Percentiles rank a stretch among this genome's conserved stretches.
These are phyloP conservation scores for Conopomorpha cramerella DNA, from an alignment of 1,140 invertebrate species.

Conservation along the genomic window DNA sequence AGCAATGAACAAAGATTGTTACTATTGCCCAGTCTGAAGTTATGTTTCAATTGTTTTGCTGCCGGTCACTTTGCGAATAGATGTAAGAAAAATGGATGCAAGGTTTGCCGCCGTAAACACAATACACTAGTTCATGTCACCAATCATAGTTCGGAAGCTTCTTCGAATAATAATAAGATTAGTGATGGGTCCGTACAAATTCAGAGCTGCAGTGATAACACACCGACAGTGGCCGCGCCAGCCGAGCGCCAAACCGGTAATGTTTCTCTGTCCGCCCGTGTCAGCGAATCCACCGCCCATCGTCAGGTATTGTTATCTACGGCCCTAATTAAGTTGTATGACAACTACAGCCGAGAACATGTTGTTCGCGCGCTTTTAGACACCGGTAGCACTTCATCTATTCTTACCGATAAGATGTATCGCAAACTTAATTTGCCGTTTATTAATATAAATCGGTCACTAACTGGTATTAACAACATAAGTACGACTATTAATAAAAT, in stretches of 20 bases:
- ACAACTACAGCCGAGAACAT: not conserved
- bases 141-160: too few species aligned
- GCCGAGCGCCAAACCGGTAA: not conserved
- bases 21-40: constrained; percentile 9
- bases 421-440: too few species aligned
- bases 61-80: constrained; percentile 8
- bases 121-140: not conserved
- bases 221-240: too few species aligned
- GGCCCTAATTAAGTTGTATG: too few species aligned
- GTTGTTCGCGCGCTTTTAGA: not conserved
- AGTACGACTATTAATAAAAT: not conserved
- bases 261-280: not conserved
- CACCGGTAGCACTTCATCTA: not conserved
- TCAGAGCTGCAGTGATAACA: too few species aligned
- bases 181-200: too few species aligned
- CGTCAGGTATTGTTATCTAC: too few species aligned
- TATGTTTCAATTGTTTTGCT: constrained; percentile 14
- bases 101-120: constrained; percentile 1
- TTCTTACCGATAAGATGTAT: not conserved
- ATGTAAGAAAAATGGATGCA: constrained; percentile 3
- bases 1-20: constrained; percentile 6
- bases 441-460: not conserved
- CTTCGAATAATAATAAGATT: too few species aligned
- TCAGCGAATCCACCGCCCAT: too few species aligned
- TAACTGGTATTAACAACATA: not conserved